Conservation (phyloP, 2,113 vertebrate species). For the Pedetes capensis region DNA sequence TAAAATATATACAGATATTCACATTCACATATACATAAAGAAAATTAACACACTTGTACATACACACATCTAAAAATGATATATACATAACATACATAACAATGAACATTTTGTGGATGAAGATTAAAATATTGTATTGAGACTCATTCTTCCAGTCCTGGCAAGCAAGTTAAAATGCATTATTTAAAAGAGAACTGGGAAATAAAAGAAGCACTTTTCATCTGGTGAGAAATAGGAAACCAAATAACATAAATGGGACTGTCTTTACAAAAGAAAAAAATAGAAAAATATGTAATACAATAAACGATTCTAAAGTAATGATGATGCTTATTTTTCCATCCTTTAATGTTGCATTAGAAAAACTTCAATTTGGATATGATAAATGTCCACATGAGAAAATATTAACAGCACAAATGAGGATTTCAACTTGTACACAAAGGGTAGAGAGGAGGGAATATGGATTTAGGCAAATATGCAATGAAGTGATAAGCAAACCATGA, state of each 20-base stretch:
- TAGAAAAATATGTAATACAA: neutral
- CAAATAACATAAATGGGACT: neutral
- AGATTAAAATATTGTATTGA: neutral
- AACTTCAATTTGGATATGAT: rapidly evolving
- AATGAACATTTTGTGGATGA: neutral
- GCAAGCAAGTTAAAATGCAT: neutral
- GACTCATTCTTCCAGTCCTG: neutral
- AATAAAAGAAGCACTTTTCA: neutral
- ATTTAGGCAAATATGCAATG: neutral
- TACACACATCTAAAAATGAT: rapidly evolving
- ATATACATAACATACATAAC: neutral
- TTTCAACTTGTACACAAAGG: neutral
- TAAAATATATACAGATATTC: neutral
- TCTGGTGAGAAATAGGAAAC: neutral
- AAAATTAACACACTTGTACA: too few species aligned
- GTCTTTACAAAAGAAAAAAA: neutral
- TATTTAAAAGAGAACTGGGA: neutral
- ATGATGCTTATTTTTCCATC: neutral
- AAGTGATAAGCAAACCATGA: neutral
- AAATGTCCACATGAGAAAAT: neutral
- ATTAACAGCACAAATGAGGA: neutral
- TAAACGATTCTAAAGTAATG: neutral
- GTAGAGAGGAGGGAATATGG: rapidly evolving
- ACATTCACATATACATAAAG: neutral
- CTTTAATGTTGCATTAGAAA: neutral